A percentile compares a stretch with the other conserved stretches of the same genome.
Conservation (phyloP, 2,797 vertebrate genomes). For the Xenentodon cancila region DNA sequence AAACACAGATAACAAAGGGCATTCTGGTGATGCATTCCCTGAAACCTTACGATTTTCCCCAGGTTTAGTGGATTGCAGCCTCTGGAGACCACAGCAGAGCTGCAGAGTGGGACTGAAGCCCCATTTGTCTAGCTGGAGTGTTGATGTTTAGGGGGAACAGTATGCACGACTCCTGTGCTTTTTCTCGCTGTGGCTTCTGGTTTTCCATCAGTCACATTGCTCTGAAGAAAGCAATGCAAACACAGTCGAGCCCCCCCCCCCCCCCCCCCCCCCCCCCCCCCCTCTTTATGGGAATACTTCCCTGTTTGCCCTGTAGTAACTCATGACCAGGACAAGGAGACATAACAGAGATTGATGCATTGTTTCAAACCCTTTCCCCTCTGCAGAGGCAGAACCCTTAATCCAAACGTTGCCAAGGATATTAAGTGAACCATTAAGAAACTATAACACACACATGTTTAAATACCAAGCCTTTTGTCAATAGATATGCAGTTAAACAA, state of each 20-base stretch:
- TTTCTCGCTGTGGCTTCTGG: conserved; percentile 75
- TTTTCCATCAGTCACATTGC: conserved; percentile 75
- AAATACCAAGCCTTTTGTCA: conserved; percentile 3
- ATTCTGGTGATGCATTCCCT: conserved; percentile 29
- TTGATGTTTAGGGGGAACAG: conserved; percentile 82
- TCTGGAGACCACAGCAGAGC: conserved; percentile 30
- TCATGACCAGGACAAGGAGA: conserved; percentile 56
- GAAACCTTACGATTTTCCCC: conserved; percentile 15
- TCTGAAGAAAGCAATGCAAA: conserved; percentile 73
- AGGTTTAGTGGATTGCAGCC: conserved; percentile 32
- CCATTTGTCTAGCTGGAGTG: conserved; percentile 78
- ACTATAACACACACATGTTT: conserved; percentile 6
- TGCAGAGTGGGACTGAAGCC: conserved; percentile 21
- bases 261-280: too few species aligned
- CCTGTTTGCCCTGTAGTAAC: conserved; percentile 62
- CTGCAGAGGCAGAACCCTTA: conserved; percentile 13
- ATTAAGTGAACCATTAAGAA: conserved; percentile 20
- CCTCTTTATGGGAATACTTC: conserved; percentile 66
- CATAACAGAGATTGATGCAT: conserved; percentile 63
- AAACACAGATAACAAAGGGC: conserved; percentile 4
- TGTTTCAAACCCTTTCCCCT: conserved; percentile 68
- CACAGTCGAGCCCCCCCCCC: too few species aligned
- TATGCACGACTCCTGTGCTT: conserved; percentile 67
- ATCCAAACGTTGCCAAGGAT: conserved; percentile 31
- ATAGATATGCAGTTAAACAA: conserved; percentile 5